Conservation (phyloP, 1,140 invertebrate species). For the Drosophila yakuba region DNA sequence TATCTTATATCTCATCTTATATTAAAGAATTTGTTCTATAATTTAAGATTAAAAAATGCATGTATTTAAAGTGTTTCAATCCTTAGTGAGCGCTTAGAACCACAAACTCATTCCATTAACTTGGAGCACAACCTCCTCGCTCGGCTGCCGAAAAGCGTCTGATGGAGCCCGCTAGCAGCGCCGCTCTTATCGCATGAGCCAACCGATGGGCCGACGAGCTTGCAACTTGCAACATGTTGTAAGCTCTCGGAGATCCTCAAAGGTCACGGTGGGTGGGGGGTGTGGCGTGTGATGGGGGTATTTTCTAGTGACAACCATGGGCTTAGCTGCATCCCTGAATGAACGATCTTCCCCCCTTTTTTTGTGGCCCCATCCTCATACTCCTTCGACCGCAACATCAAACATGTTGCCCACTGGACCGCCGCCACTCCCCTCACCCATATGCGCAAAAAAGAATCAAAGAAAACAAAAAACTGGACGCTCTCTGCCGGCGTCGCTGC, state of each 20-base stretch:
- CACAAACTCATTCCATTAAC: neutral
- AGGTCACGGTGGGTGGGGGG: slow-evolving; percentile 15
- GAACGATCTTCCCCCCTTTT: slow-evolving; percentile 24
- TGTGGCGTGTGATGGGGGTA: neutral
- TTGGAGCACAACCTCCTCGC: slow-evolving; percentile 69
- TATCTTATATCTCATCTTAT: no score
- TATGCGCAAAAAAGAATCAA: slow-evolving; percentile 6
- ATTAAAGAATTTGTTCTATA: no score
- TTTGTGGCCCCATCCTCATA: neutral
- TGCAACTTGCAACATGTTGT: slow-evolving; percentile 45
- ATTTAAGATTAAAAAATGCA: no score
- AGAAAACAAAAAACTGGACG: slow-evolving; percentile 52
- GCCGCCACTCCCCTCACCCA: neutral
- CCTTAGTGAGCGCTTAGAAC: no score
- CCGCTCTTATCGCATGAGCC: slow-evolving; percentile 24
- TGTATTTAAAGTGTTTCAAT: neutral
- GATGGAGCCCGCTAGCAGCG: slow-evolving; percentile 57
- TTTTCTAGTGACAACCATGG: neutral
- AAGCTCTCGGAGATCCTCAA: slow-evolving; percentile 37
- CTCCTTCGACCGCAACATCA: slow-evolving; percentile 18
- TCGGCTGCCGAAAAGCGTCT: slow-evolving; percentile 83
- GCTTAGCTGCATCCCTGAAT: slow-evolving; percentile 31
- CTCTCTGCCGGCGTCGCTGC: slow-evolving; percentile 19
- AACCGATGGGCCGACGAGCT: slow-evolving; percentile 38
- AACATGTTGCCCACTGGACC: slow-evolving; percentile 29